Evolutionary conservation across 2,888 invertebrate genomes (phyloP).

Genomic region (Piscicola geometra): DNA sequence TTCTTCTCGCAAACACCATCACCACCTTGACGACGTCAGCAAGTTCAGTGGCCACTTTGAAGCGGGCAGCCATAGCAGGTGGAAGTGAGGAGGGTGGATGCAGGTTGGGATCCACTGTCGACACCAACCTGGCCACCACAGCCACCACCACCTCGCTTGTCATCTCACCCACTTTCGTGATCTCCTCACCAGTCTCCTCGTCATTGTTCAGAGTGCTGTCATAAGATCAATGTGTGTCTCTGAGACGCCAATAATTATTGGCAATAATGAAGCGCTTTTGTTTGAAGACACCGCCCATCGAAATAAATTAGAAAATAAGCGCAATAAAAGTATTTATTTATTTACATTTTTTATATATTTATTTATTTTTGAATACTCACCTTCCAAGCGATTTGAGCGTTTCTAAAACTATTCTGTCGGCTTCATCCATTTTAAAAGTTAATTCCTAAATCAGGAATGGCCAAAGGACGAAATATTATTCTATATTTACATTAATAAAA

Average conservation of each 20-base stretch:
- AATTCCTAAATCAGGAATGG: no score
- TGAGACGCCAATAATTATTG: no score
- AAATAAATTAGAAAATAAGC: no score
- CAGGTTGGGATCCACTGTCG: background rate
- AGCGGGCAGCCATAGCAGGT: background rate
- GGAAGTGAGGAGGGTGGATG: background rate
- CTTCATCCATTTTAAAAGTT: constrained; percentile 3
- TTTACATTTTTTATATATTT: no score
- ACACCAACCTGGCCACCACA: background rate
- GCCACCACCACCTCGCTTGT: constrained; percentile 11
- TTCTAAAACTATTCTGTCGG: background rate
- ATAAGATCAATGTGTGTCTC: no score
- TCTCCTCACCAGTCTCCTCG: background rate
- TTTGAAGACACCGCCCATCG: background rate
- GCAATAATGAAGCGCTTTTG: no score
- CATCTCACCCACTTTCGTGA: constrained; percentile 7
- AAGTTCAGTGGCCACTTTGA: background rate
- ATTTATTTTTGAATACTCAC: no score
- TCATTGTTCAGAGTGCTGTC: background rate
- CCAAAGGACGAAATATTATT: no score
- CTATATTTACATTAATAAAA: no score
- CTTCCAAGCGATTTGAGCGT: background rate
- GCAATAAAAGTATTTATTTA: no score
- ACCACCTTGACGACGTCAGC: background rate
- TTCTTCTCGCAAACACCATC: no score